A percentile compares a stretch with the other conserved stretches of the same genome.
phyloP scores from a whole-genome alignment of 2,113 vertebrate genomes.

The Percina caprodes region DNA sequence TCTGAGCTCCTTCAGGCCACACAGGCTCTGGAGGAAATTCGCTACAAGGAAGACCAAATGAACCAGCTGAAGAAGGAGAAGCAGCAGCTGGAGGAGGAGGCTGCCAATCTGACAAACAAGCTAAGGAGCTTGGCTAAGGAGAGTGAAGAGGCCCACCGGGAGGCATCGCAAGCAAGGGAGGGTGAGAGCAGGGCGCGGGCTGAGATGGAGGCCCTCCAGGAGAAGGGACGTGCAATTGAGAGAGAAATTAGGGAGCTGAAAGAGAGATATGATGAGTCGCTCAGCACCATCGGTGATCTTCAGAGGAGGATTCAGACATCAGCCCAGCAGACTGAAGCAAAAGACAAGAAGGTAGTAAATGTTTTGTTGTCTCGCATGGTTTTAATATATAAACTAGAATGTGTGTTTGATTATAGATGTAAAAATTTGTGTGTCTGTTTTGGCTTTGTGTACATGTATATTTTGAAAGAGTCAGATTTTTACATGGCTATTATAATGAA shows the following conservation, averaged over 20 bases:
- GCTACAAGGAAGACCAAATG: slow-evolving; percentile 82
- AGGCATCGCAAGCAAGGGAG: slow-evolving; percentile 81
- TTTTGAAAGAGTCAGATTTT: neutral
- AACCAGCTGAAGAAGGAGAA: slow-evolving; percentile 84
- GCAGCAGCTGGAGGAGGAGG: slow-evolving; percentile 86
- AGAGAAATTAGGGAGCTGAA: slow-evolving; percentile 93
- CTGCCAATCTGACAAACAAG: slow-evolving; percentile 77
- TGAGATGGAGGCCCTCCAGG: slow-evolving; percentile 85
- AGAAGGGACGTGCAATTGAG: slow-evolving; percentile 87
- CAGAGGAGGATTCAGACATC: slow-evolving; percentile 94
- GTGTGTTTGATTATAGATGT: neutral
- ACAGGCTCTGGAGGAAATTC: slow-evolving; percentile 82
- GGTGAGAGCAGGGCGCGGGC: slow-evolving; percentile 80
- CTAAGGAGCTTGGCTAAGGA: slow-evolving; percentile 81
- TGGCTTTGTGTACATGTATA: neutral
- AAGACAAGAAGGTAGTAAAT: slow-evolving; percentile 94
- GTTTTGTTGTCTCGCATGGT: neutral
- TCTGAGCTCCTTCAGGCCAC: slow-evolving; percentile 84
- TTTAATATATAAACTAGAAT: neutral
- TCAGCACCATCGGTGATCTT: slow-evolving; percentile 89
- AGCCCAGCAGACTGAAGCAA: slow-evolving; percentile 92
- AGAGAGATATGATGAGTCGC: slow-evolving; percentile 89
- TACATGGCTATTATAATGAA: no score
- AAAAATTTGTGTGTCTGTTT: neutral
- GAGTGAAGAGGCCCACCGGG: slow-evolving; percentile 82